A percentile compares a stretch with the other conserved stretches of the same genome.
phyloP scores from a whole-genome alignment of 2,113 vertebrate species.

The Neopipo cinnamomea region DNA sequence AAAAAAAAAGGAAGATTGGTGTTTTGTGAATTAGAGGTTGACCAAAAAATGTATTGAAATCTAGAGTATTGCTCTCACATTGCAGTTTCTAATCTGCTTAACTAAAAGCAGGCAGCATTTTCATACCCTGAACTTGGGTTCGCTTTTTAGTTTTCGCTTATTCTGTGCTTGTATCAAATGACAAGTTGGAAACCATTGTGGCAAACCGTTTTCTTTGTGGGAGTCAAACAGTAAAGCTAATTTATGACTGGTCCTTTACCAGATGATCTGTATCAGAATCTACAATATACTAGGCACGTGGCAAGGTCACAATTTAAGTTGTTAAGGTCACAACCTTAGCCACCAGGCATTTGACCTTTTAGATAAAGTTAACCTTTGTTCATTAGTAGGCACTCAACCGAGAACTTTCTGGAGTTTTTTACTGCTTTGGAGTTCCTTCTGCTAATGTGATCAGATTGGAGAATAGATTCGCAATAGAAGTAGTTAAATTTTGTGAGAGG shows the following conservation, averaged over 20 bases:
- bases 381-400: conserved; percentile 91
- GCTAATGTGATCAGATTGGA: conserved; percentile 80
- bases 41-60: conserved; percentile 62
- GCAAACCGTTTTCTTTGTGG: conserved; percentile 75
- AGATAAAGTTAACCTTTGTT: conserved; percentile 94
- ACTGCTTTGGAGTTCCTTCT: conserved; percentile 78
- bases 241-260: conserved; percentile 82
- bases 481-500: conserved; percentile 65
- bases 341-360: conserved; percentile 92
- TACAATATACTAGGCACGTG: conserved; percentile 86
- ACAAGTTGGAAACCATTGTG: conserved; percentile 77
- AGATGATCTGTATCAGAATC: conserved; percentile 84
- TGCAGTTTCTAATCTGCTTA: conserved; percentile 66
- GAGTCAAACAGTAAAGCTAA: conserved; percentile 76
- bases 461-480: conserved; percentile 55
- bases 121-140: conserved; percentile 61
- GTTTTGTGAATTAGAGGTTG: conserved; percentile 61
- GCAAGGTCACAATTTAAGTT: conserved; percentile 90
- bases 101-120: conserved; percentile 41
- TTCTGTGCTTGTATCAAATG: conserved; percentile 62
- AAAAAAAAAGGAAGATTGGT: neutral
- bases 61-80: conserved; percentile 37
- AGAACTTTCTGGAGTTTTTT: conserved; percentile 82
- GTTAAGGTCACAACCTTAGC: conserved; percentile 89
- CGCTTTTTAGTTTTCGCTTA: conserved; percentile 59